Conservation (phyloP, 1,140 invertebrate genomes). For the Brachystomella parvula region DNA sequence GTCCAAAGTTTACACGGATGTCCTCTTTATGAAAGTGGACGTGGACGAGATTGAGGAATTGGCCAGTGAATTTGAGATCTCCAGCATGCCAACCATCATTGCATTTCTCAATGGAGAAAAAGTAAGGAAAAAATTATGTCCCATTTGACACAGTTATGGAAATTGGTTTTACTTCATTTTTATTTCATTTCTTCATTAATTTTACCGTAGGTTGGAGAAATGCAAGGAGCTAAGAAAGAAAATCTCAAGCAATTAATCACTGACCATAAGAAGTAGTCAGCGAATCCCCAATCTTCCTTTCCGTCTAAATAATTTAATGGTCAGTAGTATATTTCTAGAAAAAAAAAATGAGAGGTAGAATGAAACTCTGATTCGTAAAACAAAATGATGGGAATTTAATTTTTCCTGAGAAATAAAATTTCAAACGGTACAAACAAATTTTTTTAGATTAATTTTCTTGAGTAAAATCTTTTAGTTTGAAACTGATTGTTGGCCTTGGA, state of each 20-base stretch:
- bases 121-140: slow-evolving; percentile 45
- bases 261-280: neutral
- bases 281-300: too few relatives aligned
- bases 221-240: neutral
- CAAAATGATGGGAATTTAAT: neutral
- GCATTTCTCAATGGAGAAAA: slow-evolving; percentile 70
- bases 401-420: neutral
- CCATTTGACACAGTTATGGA: too few relatives aligned
- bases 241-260: neutral
- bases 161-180: neutral
- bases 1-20: slow-evolving; percentile 42
- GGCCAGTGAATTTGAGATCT: slow-evolving; percentile 67
- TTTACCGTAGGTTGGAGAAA: neutral
- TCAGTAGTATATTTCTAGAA: neutral
- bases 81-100: slow-evolving; percentile 87
- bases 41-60: slow-evolving; percentile 83
- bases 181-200: neutral
- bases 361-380: neutral
- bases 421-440: too few relatives aligned
- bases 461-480: too few relatives aligned
- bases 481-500: neutral
- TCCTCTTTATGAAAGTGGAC: slow-evolving; percentile 62
- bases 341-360: neutral
- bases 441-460: too few relatives aligned
- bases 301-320: too few relatives aligned